phyloP scores from a whole-genome alignment of 2,888 invertebrate genomes.

The Cephus pygmeus region DNA sequence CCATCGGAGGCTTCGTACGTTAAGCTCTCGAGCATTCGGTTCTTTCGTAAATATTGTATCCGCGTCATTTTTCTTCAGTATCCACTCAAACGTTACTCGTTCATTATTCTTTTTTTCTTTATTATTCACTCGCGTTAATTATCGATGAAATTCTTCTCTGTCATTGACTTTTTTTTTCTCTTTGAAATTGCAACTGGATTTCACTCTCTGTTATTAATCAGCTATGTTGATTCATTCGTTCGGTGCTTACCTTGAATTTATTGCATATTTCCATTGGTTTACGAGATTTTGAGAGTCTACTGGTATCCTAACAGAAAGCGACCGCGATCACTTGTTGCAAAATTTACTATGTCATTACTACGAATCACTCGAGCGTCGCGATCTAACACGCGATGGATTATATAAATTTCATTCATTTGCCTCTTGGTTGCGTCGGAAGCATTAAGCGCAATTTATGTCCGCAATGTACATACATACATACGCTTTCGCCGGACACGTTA shows the following conservation, averaged over 20 bases:
- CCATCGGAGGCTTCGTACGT: background rate
- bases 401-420: slow-evolving; percentile 22
- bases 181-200: background rate
- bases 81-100: background rate
- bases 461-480: background rate
- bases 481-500: background rate
- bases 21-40: background rate
- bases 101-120: background rate
- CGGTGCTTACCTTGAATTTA: background rate
- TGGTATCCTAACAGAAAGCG: background rate
- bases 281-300: background rate
- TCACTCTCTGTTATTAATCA: background rate
- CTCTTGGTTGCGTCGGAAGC: background rate
- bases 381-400: slow-evolving; percentile 17
- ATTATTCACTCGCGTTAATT: background rate
- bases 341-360: slow-evolving; percentile 22
- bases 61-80: background rate
- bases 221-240: background rate
- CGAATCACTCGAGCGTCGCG: slow-evolving; percentile 18
- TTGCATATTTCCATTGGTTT: background rate
- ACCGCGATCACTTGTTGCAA: background rate
- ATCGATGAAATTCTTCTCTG: background rate
- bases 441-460: background rate
- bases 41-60: background rate
- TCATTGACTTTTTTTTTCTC: background rate